Conservation (phyloP, 1,140 invertebrate species). For the Uloborus diversus region DNA sequence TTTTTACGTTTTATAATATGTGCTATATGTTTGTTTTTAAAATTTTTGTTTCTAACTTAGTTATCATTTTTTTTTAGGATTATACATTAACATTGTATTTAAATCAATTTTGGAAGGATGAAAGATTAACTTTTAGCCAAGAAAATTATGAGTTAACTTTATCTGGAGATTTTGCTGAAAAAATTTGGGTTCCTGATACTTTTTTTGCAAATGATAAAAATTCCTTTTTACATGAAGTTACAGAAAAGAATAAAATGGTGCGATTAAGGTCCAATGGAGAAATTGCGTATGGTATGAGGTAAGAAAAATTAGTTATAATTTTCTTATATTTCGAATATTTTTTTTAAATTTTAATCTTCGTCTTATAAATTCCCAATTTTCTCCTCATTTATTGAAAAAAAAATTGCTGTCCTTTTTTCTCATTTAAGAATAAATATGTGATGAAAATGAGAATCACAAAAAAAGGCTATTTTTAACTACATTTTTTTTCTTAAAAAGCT, state of each 20-base stretch:
- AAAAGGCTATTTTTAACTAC: too few species aligned
- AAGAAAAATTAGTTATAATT: neutral
- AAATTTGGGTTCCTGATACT: constrained; percentile 98
- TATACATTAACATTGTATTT: constrained; percentile 98
- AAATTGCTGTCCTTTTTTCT: too few species aligned
- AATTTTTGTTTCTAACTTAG: too few species aligned
- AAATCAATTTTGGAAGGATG: constrained; percentile 99
- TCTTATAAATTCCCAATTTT: too few species aligned
- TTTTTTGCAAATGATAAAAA: constrained; percentile 99
- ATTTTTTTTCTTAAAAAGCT: too few species aligned
- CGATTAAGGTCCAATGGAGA: constrained; percentile 88
- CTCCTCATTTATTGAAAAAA: too few species aligned
- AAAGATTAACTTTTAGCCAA: constrained; percentile 87
- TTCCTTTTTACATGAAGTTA: constrained; percentile 97
- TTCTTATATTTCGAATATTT: too few species aligned
- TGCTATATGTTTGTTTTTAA: too few species aligned
- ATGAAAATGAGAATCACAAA: too few species aligned
- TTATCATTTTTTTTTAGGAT: constrained; percentile 79
- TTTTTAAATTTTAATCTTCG: too few species aligned
- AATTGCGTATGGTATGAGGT: constrained; percentile 95
- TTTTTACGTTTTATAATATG: too few species aligned
- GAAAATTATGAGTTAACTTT: constrained; percentile 82
- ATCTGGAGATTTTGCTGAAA: constrained; percentile 96
- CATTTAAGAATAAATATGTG: too few species aligned
- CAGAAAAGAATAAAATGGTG: constrained; percentile 98